Percentiles rank a stretch among this genome's conserved stretches.
phyloP scores from a whole-genome alignment of 2,113 vertebrate species.

The Embiotoca jacksoni region DNA sequence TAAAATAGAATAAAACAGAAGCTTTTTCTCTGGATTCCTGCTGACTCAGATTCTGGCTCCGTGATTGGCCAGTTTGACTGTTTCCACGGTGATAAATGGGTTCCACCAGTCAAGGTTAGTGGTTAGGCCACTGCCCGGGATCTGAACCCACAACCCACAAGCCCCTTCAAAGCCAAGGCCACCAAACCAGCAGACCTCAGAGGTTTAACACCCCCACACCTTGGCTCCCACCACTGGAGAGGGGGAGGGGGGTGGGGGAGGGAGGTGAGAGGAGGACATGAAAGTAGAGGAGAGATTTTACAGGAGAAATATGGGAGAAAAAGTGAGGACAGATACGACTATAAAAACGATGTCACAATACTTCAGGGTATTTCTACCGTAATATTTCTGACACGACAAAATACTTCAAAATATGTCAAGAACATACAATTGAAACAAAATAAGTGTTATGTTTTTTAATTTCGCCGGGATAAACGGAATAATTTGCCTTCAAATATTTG shows the following conservation, averaged over 20 bases:
- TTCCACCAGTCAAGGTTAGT: constrained; percentile 64
- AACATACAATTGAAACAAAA: no score
- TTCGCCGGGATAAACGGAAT: no score
- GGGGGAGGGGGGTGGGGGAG: background rate
- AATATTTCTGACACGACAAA: no score
- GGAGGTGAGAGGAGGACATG: background rate
- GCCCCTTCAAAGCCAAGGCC: constrained; percentile 75
- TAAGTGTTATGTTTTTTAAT: no score
- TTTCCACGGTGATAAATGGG: constrained; percentile 65
- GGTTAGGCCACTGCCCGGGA: constrained; percentile 66
- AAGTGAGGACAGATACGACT: background rate
- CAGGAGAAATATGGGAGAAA: no score
- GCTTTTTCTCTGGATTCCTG: constrained; percentile 46
- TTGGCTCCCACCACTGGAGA: constrained; percentile 51
- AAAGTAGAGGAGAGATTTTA: background rate
- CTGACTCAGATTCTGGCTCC: constrained; percentile 67
- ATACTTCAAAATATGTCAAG: no score
- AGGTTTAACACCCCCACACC: constrained; percentile 77
- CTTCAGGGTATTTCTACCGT: no score
- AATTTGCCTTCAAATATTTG: no score
- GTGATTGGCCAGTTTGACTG: constrained; percentile 55
- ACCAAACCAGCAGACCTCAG: constrained; percentile 75
- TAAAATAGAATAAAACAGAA: constrained; percentile 25
- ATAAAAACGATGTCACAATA: background rate
- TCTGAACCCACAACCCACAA: constrained; percentile 74